A percentile compares a stretch with the other conserved stretches of the same genome.
Conservation (phyloP, 2,113 vertebrate species). For the zebrafish (Danio rerio) region DNA sequence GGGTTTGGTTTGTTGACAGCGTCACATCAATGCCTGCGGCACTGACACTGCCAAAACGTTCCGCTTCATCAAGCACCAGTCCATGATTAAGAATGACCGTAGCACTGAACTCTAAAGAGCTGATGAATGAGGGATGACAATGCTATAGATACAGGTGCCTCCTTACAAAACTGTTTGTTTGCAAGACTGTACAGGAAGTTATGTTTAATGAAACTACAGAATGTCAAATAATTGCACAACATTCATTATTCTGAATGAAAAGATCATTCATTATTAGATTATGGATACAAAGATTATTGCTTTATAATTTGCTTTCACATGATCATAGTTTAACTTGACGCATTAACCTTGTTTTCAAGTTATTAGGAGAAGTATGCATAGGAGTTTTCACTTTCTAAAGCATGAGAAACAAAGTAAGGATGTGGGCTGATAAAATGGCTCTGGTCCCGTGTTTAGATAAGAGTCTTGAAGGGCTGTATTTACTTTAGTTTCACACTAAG, state of each 20-base stretch:
- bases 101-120: slow-evolving; percentile 26
- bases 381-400: neutral
- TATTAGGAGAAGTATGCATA: neutral
- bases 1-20: neutral
- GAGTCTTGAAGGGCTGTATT: neutral
- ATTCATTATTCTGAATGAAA: neutral
- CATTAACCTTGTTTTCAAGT: neutral
- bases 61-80: slow-evolving; percentile 31
- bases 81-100: slow-evolving; percentile 44
- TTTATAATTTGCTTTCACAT: neutral
- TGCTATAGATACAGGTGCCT: slow-evolving; percentile 38
- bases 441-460: neutral
- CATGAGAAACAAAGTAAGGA: neutral
- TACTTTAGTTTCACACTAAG: neutral
- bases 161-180: no score
- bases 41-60: slow-evolving; percentile 1
- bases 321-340: neutral
- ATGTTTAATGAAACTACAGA: neutral
- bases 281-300: neutral
- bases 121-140: slow-evolving; percentile 54
- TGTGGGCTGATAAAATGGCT: neutral
- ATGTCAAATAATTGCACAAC: neutral
- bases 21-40: neutral
- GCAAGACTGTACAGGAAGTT: neutral
- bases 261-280: no score